These are phyloP conservation scores for Sparidentex hasta DNA, from an alignment of 2,797 vertebrate genomes.

Conservation along the genomic window DNA sequence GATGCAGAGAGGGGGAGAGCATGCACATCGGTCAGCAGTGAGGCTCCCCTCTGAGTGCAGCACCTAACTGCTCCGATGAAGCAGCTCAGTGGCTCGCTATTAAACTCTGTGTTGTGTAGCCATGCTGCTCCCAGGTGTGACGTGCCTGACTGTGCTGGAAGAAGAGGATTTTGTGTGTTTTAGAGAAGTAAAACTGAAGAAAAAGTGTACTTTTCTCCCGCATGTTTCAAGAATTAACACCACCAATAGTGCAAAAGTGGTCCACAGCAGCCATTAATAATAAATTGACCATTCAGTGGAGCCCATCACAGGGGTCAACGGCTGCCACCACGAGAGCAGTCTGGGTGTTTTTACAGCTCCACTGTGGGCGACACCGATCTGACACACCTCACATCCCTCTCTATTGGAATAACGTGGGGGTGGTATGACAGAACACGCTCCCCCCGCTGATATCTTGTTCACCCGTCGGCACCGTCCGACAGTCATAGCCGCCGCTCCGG, in stretches of 20 bases:
- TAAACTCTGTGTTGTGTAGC: slow-evolving; percentile 4
- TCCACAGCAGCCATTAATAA: slow-evolving; percentile 15
- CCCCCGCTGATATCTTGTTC: slow-evolving; percentile 63
- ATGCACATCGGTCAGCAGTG: not conserved
- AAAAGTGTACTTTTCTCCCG: not conserved
- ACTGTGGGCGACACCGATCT: slow-evolving; percentile 54
- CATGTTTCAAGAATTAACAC: not conserved
- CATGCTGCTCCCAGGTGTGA: slow-evolving; percentile 12
- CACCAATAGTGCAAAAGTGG: slow-evolving; percentile 22
- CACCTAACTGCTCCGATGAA: slow-evolving; percentile 4
- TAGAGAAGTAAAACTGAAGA: not conserved
- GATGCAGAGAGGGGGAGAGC: slow-evolving; percentile 37
- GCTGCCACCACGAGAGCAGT: slow-evolving; percentile 37
- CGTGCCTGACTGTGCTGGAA: slow-evolving; percentile 13
- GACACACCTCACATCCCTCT: slow-evolving; percentile 71
- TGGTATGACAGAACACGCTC: slow-evolving; percentile 67
- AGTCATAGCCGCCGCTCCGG: slow-evolving; percentile 48
- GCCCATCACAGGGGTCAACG: slow-evolving; percentile 52
- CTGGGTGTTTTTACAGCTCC: slow-evolving; percentile 51
- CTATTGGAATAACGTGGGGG: slow-evolving; percentile 52
- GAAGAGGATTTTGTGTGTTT: not conserved
- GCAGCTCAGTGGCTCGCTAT: slow-evolving; percentile 17
- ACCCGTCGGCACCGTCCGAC: slow-evolving; percentile 37
- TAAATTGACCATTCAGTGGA: slow-evolving; percentile 32
- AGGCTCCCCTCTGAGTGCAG: slow-evolving; percentile 7